A percentile compares a stretch with the other conserved stretches of the same genome.
phyloP scores from a whole-genome alignment of 2,888 invertebrate genomes.

The Volucella zonaria region DNA sequence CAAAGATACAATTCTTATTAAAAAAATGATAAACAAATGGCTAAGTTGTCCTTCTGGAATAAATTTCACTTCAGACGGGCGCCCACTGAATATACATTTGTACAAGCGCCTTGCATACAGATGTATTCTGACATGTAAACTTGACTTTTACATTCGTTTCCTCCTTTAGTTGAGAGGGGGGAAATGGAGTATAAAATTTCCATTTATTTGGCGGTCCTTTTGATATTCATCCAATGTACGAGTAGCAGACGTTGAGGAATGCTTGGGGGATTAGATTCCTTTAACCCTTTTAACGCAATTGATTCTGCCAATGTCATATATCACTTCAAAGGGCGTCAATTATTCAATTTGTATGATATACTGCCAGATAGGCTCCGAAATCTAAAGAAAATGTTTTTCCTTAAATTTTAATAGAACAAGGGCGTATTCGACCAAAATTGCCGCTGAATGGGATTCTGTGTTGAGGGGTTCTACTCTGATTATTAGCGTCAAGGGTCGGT shows the following conservation, averaged over 20 bases:
- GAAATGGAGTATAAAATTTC: background rate
- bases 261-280: background rate
- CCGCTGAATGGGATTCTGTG: no score
- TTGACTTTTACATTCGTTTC: background rate
- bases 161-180: no score
- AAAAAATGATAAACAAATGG: background rate
- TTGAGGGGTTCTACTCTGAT: no score
- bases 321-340: slow-evolving; percentile 10
- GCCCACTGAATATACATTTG: background rate
- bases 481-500: no score
- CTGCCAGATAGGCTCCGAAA: no score
- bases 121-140: slow-evolving; percentile 1
- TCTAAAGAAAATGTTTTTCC: no score
- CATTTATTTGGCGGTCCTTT: background rate
- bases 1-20: background rate
- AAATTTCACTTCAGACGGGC: background rate
- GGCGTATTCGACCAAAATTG: no score
- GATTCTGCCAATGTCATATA: slow-evolving; percentile 5
- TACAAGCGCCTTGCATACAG: background rate
- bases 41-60: background rate
- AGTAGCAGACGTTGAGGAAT: background rate
- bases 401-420: no score
- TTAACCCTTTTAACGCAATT: slow-evolving; percentile 35
- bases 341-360: background rate
- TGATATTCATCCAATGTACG: slow-evolving; percentile 3